Base-by-base conservation (phyloP, 2,113 vertebrate species). In the Myrmecobius fasciatus region DNA sequence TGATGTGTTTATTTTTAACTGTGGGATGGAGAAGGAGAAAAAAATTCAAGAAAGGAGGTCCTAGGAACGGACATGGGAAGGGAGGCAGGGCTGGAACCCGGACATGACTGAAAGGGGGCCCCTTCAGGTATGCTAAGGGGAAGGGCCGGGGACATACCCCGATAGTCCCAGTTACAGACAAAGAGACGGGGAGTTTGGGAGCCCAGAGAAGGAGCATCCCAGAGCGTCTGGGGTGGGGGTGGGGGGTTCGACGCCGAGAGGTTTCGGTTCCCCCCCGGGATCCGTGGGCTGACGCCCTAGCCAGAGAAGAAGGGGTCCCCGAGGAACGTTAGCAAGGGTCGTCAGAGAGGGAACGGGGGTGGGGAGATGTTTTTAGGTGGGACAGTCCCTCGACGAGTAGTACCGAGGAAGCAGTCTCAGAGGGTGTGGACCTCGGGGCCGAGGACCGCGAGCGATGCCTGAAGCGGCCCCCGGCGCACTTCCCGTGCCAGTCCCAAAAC, bases 401-500 rank as follows among this genome's bases (percentile, higher is more conserved):
- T 83, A 47, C n/a, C 67, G 7, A 25, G 25, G 0, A 5, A 88
- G 47, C 3, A 43, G 8, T 60, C 53, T 46, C 25, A 26, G 20
- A 90, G 52, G 91, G 25, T 1, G 20, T 28, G 89, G 52, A 53
- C 2, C 47, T 2, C 0, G 22, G 5, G 24, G 46, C 25, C 26
- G 25, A 46, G 28, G 53, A 52, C 54, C 54, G 25, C 60, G 24
- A 43, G 3, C 25, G 0, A 1, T 52, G 8, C 0, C 2, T 0
- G 25, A 89, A 56, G 46, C 11, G 47, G n/a, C 25, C 22, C 25
- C 60, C 83, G 0, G 28, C 47, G 26, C 89, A 96, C 91, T 97
- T 94, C 98, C 96, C 98, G 60, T 0, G 51, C 92, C 92, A 46
- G 9, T 53, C 67, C 92, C 25, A 36, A 93, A 25, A 4, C 1